phyloP scores from a whole-genome alignment of 2,888 invertebrate species.

The Nowickia ferox region DNA sequence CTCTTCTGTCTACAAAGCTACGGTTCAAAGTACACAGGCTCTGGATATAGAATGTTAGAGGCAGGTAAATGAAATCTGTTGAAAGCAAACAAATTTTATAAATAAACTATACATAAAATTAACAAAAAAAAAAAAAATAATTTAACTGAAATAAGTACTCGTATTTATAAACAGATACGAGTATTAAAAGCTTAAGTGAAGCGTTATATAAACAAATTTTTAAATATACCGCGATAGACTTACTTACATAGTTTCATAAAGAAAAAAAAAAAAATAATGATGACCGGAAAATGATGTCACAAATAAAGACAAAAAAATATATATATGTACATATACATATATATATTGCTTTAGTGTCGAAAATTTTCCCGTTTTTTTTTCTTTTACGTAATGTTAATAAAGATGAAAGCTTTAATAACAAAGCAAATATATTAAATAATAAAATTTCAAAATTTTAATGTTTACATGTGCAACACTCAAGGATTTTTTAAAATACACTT shows the following conservation, averaged over 20 bases:
- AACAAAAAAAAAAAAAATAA: neutral
- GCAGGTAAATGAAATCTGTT: neutral
- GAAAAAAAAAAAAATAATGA: neutral
- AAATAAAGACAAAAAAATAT: neutral
- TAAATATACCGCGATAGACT: too few relatives aligned
- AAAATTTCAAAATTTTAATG: neutral
- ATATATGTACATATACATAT: too few relatives aligned
- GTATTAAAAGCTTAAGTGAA: neutral
- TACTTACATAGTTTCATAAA: neutral
- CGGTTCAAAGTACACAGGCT: neutral
- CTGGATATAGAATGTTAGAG: neutral
- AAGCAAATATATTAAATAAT: neutral
- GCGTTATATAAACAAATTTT: neutral
- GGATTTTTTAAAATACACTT: too few relatives aligned
- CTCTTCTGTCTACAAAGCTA: neutral
- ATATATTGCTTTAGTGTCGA: neutral
- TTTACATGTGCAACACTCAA: too few relatives aligned
- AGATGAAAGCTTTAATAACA: too few relatives aligned
- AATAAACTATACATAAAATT: neutral
- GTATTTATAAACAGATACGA: too few relatives aligned
- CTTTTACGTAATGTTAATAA: too few relatives aligned
- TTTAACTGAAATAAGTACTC: neutral
- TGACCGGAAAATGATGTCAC: neutral
- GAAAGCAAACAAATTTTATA: neutral
- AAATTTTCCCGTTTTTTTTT: too few relatives aligned